A percentile compares a stretch with the other conserved stretches of the same genome.
phyloP scores from a whole-genome alignment of 2,113 vertebrate genomes.

The Pachypanchax playfairii region DNA sequence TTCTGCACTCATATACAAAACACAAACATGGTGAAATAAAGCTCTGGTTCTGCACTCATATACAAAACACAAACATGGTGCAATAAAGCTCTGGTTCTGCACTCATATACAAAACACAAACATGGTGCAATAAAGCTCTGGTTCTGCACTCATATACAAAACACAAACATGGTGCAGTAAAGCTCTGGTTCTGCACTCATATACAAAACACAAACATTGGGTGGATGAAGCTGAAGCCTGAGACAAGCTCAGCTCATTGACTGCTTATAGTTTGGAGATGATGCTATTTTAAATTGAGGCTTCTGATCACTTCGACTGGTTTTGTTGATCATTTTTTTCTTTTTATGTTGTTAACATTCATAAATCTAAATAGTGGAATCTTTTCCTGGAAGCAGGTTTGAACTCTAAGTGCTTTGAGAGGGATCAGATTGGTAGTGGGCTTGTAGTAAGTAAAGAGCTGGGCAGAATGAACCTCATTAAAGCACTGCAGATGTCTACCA shows the following conservation, averaged over 20 bases:
- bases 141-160: too few species aligned
- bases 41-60: too few species aligned
- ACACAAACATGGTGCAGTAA: slow-evolving; percentile 3
- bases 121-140: too few species aligned
- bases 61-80: too few species aligned
- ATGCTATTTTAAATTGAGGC: slow-evolving; percentile 28
- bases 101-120: too few species aligned
- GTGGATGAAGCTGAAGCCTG: too few species aligned
- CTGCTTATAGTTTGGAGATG: slow-evolving; percentile 45
- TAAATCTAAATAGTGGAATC: too few species aligned
- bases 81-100: too few species aligned
- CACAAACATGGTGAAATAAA: too few species aligned
- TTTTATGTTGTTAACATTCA: too few species aligned
- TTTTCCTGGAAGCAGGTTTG: too few species aligned
- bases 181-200: slow-evolving; percentile 7
- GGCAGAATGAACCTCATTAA: slow-evolving; percentile 66
- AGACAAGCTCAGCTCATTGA: slow-evolving; percentile 27
- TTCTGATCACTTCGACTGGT: slow-evolving; percentile 28
- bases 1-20: too few species aligned
- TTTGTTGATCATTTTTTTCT: neutral
- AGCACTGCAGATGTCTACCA: slow-evolving; percentile 70
- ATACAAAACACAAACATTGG: slow-evolving; percentile 7
- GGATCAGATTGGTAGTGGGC: slow-evolving; percentile 29
- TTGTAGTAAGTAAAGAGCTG: slow-evolving; percentile 33
- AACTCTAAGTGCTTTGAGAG: slow-evolving; percentile 27